Percentiles rank a stretch among this genome's conserved stretches.
phyloP scores from a whole-genome alignment of 2,888 invertebrate genomes.

The Xanthostigma xanthostigma region DNA sequence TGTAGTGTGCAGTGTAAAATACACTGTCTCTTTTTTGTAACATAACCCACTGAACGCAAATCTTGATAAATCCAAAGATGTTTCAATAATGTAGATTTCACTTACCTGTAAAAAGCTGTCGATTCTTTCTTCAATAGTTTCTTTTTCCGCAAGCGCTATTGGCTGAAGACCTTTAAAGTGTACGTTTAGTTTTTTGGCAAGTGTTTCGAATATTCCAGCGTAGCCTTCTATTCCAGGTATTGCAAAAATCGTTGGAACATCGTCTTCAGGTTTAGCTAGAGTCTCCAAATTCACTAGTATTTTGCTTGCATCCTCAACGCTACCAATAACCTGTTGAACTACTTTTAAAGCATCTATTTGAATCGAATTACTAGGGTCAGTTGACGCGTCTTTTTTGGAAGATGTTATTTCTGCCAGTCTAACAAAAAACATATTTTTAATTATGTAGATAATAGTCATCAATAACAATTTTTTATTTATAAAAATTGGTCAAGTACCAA shows the following conservation, averaged over 20 bases:
- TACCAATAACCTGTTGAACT: constrained; percentile 42
- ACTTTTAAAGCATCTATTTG: constrained; percentile 32
- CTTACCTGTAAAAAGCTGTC: constrained; percentile 36
- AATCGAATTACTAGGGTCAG: constrained; percentile 7
- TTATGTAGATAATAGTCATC: too few relatives aligned
- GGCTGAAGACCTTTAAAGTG: constrained; percentile 39
- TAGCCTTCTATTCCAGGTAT: constrained; percentile 56
- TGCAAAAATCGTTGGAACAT: constrained; percentile 33
- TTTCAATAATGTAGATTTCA: neutral
- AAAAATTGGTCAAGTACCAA: too few relatives aligned
- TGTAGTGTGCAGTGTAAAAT: too few relatives aligned
- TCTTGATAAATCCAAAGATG: too few relatives aligned
- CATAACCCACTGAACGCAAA: too few relatives aligned
- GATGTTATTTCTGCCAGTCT: too few relatives aligned
- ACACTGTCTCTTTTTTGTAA: too few relatives aligned
- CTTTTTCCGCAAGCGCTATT: constrained; percentile 28
- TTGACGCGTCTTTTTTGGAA: neutral
- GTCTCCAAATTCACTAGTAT: constrained; percentile 34
- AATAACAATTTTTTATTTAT: too few relatives aligned
- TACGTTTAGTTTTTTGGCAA: constrained; percentile 34
- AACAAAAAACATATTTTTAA: too few relatives aligned
- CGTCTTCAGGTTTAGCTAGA: constrained; percentile 4
- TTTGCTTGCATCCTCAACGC: constrained; percentile 35
- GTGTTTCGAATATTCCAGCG: constrained; percentile 33
- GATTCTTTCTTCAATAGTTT: constrained; percentile 35